phyloP scores from a whole-genome alignment of 2,888 invertebrate genomes.

The Disparrhopalites patrizii region DNA sequence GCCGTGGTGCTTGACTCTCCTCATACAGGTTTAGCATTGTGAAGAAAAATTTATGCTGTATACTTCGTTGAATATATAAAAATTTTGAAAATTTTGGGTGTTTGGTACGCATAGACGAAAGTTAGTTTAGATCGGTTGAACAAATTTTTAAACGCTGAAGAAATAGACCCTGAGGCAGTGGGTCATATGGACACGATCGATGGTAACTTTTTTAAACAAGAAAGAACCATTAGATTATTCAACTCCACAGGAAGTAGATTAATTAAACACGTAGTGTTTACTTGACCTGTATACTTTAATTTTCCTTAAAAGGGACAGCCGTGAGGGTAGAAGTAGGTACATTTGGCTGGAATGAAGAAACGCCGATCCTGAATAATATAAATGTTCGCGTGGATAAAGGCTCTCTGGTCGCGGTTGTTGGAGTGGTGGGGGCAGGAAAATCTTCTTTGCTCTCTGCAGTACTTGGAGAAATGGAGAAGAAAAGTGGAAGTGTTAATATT shows the following conservation, averaged over 20 bases:
- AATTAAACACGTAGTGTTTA: slow-evolving; percentile 48
- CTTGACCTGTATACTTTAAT: slow-evolving; percentile 40
- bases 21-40: slow-evolving; percentile 74
- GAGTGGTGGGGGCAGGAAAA: slow-evolving; percentile 83
- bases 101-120: too few relatives aligned
- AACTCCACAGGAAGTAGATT: too few relatives aligned
- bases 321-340: slow-evolving; percentile 79
- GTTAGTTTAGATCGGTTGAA: slow-evolving; percentile 58
- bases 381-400: slow-evolving; percentile 67
- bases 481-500: slow-evolving; percentile 20
- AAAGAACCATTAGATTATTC: too few relatives aligned
- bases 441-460: slow-evolving; percentile 56
- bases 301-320: slow-evolving; percentile 53
- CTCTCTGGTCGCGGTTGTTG: slow-evolving; percentile 76
- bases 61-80: background rate
- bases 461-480: slow-evolving; percentile 54
- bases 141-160: slow-evolving; percentile 57
- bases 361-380: slow-evolving; percentile 58
- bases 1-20: slow-evolving; percentile 89
- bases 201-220: background rate
- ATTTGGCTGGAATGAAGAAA: slow-evolving; percentile 76
- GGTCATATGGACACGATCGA: slow-evolving; percentile 47
- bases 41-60: background rate
- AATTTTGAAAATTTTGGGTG: too few relatives aligned
- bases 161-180: slow-evolving; percentile 55